Percentiles rank a stretch among this genome's conserved stretches.
Evolutionary conservation across 2,113 vertebrate species (phyloP).

Genomic region (Phycodurus eques): DNA sequence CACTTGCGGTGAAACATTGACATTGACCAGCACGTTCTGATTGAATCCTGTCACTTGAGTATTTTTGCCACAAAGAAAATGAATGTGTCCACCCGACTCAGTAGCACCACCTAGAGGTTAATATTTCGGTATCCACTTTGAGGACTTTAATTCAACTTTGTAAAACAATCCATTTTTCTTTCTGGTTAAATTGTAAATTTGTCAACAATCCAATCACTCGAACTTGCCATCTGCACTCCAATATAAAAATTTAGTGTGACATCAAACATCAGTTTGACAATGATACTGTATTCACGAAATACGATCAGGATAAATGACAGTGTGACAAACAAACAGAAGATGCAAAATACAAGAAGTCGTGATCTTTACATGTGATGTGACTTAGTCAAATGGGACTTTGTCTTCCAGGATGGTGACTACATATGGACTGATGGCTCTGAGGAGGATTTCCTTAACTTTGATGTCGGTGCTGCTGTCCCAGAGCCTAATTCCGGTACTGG

Average conservation of each 20-base stretch:
- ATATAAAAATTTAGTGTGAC: background rate
- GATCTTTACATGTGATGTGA: background rate
- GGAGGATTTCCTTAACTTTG: background rate
- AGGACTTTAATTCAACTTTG: background rate
- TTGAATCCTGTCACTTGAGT: background rate
- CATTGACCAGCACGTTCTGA: background rate
- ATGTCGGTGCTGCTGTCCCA: accelerated
- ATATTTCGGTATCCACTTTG: no score
- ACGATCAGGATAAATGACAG: background rate
- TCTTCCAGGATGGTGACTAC: background rate
- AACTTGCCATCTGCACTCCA: background rate
- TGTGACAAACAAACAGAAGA: background rate
- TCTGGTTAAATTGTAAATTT: background rate
- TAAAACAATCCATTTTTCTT: background rate
- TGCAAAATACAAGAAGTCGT: background rate
- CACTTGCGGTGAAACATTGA: background rate
- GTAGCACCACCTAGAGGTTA: no score
- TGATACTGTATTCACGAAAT: background rate
- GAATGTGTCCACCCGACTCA: background rate
- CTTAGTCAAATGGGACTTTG: background rate
- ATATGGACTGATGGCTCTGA: background rate
- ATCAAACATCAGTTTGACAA: background rate
- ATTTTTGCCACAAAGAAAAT: background rate
- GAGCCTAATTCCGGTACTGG: accelerated
- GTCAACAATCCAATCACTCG: background rate